These are phyloP conservation scores for Otolemur crassicaudatus DNA, from an alignment of 2,797 vertebrate genomes.

Conservation along the genomic window DNA sequence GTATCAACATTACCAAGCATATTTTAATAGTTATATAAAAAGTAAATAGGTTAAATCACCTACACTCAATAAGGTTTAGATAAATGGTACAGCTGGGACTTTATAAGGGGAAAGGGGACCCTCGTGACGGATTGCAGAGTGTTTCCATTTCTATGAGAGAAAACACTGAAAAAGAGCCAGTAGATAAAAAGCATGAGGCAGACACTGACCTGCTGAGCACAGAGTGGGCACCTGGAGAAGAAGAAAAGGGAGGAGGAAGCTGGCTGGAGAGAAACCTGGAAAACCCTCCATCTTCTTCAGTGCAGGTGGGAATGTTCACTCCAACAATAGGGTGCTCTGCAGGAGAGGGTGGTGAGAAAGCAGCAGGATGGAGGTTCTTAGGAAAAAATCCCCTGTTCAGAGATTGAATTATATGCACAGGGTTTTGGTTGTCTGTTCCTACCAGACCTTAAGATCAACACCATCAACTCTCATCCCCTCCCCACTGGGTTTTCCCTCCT, in stretches of 20 bases:
- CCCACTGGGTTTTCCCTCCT: neutral
- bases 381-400: neutral
- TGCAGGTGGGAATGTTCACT: neutral
- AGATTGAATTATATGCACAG: neutral
- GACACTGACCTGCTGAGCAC: slow-evolving; percentile 52
- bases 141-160: neutral
- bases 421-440: neutral
- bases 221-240: neutral
- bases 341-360: neutral
- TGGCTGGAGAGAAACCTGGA: accelerated
- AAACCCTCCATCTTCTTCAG: slow-evolving; percentile 19
- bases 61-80: neutral
- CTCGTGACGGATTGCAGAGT: no score
- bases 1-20: neutral
- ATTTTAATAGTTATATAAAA: neutral
- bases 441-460: neutral
- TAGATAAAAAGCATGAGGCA: neutral
- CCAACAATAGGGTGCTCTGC: neutral
- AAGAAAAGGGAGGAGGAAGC: neutral
- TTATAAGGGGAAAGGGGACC: neutral
- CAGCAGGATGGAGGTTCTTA: neutral
- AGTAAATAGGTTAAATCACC: neutral
- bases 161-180: neutral
- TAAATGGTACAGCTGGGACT: neutral
- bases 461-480: neutral